Evolutionary conservation across 2,113 vertebrate species (phyloP).

Genomic region (Indicator indicator): DNA sequence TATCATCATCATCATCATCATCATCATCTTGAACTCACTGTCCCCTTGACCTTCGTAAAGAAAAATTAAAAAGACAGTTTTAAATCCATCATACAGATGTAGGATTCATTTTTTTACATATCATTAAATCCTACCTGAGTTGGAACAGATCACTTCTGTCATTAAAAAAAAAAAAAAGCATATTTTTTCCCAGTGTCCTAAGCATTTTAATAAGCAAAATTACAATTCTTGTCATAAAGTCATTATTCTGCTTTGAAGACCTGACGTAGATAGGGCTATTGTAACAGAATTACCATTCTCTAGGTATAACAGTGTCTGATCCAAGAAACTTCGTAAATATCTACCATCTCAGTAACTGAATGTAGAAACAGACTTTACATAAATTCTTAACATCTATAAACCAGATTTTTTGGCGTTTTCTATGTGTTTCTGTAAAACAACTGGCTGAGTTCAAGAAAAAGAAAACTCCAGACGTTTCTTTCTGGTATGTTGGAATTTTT

Average conservation of each 20-base stretch:
- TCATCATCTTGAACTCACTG: too few relatives aligned
- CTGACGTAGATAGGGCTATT: neutral
- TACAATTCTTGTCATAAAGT: neutral
- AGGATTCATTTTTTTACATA: neutral
- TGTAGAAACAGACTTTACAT: neutral
- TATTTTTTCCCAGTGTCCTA: neutral
- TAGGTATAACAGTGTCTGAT: neutral
- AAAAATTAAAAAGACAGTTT: too few relatives aligned
- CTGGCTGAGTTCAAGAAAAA: neutral
- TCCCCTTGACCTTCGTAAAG: too few relatives aligned
- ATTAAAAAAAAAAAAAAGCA: neutral
- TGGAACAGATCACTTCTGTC: neutral
- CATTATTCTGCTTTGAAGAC: neutral
- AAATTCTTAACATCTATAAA: neutral
- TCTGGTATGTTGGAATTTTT: neutral
- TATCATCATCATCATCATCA: too few relatives aligned
- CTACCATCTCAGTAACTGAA: neutral
- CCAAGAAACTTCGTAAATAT: neutral
- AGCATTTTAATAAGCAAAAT: neutral
- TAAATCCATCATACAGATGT: too few relatives aligned
- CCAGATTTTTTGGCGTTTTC: neutral
- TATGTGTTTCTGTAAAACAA: neutral
- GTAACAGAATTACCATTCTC: neutral
- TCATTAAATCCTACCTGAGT: neutral
- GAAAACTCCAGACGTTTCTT: neutral